Evolutionary conservation across 2,113 vertebrate genomes (phyloP).

Genomic region (Pogona vitticeps): DNA sequence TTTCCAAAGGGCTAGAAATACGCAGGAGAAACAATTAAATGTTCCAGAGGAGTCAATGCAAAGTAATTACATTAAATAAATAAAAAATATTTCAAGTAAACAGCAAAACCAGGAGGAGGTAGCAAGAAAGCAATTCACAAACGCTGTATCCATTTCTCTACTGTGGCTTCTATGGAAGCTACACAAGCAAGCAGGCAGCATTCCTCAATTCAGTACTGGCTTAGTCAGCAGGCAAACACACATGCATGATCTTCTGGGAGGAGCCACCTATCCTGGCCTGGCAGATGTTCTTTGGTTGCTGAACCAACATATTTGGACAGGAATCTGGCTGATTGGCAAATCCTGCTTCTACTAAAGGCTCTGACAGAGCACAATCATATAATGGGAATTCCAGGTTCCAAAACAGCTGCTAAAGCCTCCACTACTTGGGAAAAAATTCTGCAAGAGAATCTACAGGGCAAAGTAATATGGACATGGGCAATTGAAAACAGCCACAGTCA

Average conservation of each 20-base stretch:
- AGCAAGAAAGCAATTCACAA: not conserved
- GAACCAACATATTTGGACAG: not conserved
- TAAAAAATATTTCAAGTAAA: not conserved
- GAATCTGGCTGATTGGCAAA: not conserved
- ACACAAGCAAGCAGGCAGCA: not conserved
- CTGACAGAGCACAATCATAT: not conserved
- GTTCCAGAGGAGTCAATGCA: not conserved
- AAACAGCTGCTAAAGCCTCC: not conserved
- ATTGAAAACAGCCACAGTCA: not conserved
- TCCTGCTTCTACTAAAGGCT: not conserved
- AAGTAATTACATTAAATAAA: not conserved
- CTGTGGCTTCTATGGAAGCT: not conserved
- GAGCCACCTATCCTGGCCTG: not conserved
- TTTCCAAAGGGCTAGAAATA: not conserved
- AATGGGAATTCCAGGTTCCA: not conserved
- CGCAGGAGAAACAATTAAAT: not conserved
- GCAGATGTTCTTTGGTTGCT: not conserved
- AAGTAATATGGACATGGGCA: not conserved
- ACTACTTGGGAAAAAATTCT: not conserved
- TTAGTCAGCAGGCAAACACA: not conserved
- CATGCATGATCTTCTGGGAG: not conserved
- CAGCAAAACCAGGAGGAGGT: no score
- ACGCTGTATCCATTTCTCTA: not conserved
- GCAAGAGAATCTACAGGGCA: not conserved
- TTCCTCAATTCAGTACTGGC: not conserved